These are phyloP conservation scores for Corynorhinus townsendii DNA, from an alignment of 2,113 vertebrate genomes.

Conservation along the genomic window DNA sequence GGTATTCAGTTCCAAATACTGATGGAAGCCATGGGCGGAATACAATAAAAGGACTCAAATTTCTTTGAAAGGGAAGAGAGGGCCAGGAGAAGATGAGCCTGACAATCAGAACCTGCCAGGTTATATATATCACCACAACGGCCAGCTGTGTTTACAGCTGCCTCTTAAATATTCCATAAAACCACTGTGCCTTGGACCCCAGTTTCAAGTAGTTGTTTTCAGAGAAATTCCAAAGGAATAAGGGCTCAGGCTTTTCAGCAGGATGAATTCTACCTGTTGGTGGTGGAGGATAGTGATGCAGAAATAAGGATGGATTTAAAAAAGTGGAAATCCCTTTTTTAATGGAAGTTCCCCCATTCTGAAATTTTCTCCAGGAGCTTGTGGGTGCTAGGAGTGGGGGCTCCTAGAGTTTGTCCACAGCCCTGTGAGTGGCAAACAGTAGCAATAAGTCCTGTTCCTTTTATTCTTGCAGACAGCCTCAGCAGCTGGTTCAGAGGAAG, in stretches of 20 bases:
- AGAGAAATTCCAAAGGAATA: constrained; percentile 5
- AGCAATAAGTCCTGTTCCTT: not conserved
- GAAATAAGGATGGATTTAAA: not conserved
- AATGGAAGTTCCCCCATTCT: not conserved
- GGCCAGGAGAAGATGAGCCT: not conserved
- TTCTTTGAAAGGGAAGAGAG: not conserved
- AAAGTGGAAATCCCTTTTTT: not conserved
- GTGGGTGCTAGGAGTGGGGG: not conserved
- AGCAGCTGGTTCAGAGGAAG: fast-evolving
- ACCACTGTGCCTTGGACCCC: not conserved
- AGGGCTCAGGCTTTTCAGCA: not conserved
- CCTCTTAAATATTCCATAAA: not conserved
- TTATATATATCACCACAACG: not conserved
- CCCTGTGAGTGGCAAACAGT: not conserved
- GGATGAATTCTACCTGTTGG: not conserved
- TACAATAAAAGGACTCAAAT: not conserved
- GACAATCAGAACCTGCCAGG: not conserved
- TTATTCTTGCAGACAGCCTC: no score
- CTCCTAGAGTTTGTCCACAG: not conserved
- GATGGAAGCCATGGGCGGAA: not conserved
- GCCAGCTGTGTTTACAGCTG: not conserved
- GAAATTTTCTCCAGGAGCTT: not conserved
- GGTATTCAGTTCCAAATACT: not conserved
- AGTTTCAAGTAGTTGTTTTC: not conserved
- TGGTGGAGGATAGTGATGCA: not conserved